Evolutionary conservation across 2,113 vertebrate genomes (phyloP).

Genomic region (Onychorhynchus coronatus): DNA sequence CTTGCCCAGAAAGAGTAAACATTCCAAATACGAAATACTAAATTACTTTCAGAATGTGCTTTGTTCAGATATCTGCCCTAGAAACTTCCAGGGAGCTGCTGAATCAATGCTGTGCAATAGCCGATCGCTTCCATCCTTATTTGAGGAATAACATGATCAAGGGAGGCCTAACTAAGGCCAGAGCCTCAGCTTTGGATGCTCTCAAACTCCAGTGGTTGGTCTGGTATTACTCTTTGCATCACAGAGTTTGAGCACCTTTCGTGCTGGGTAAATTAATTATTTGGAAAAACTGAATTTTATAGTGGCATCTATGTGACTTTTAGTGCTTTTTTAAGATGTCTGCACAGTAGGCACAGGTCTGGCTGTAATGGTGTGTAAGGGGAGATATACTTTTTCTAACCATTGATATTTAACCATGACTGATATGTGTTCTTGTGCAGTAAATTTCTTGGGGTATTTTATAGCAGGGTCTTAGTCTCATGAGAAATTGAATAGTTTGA

Average conservation of each 20-base stretch:
- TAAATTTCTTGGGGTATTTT: not conserved
- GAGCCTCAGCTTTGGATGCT: not conserved
- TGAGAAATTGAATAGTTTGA: not conserved
- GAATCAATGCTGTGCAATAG: not conserved
- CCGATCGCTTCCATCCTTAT: not conserved
- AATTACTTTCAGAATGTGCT: not conserved
- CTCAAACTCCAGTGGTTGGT: not conserved
- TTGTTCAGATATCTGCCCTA: not conserved
- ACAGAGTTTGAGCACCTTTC: not conserved
- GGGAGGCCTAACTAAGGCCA: not conserved
- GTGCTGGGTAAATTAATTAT: not conserved
- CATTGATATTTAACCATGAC: not conserved
- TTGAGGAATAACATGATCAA: not conserved
- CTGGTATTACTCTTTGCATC: not conserved
- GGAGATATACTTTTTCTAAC: not conserved
- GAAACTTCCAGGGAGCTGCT: not conserved
- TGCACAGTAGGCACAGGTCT: not conserved
- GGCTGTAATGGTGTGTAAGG: not conserved
- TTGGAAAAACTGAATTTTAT: not conserved
- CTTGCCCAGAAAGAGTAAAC: not conserved
- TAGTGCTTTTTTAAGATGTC: not conserved
- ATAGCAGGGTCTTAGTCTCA: not conserved
- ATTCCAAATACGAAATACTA: not conserved
- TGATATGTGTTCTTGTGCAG: not conserved
- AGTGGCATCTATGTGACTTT: not conserved